Percentiles rank a stretch among this genome's conserved stretches.
These are phyloP conservation scores for Montipora capricornis DNA, from an alignment of 64 coral and sea anemone species.

Conservation along the genomic window DNA sequence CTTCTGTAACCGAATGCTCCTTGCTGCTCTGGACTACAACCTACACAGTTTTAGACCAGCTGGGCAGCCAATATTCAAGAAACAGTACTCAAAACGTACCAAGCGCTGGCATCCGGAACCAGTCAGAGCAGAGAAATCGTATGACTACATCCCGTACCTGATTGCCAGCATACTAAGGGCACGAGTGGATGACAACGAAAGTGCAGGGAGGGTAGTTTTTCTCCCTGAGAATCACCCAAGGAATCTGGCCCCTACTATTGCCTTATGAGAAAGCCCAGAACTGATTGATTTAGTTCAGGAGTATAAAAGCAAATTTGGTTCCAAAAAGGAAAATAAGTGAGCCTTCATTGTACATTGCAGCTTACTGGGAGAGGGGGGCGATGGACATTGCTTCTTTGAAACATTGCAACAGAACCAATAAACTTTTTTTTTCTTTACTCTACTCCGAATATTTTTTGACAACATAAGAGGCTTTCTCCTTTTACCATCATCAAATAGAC, in stretches of 20 bases:
- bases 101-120: conserved; percentile 27
- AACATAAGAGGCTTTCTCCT: background rate
- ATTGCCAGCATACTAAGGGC: conserved; percentile 2
- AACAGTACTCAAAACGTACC: conserved; percentile 28
- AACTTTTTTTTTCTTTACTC: background rate
- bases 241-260: conserved; percentile 14
- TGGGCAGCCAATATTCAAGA: background rate
- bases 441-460: background rate
- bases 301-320: background rate
- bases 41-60: background rate
- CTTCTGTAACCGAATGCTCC: background rate
- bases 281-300: background rate
- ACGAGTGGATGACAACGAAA: background rate
- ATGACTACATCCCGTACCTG: background rate
- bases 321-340: background rate
- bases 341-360: background rate
- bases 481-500: background rate
- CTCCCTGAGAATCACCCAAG: background rate
- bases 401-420: background rate
- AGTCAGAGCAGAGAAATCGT: background rate
- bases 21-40: conserved; percentile 7
- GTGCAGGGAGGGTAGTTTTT: background rate
- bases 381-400: background rate
- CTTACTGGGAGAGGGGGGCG: too few species aligned
- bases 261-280: background rate